Evolutionary conservation across 2,888 invertebrate species (phyloP).

Genomic region (Stratiomys singularior): DNA sequence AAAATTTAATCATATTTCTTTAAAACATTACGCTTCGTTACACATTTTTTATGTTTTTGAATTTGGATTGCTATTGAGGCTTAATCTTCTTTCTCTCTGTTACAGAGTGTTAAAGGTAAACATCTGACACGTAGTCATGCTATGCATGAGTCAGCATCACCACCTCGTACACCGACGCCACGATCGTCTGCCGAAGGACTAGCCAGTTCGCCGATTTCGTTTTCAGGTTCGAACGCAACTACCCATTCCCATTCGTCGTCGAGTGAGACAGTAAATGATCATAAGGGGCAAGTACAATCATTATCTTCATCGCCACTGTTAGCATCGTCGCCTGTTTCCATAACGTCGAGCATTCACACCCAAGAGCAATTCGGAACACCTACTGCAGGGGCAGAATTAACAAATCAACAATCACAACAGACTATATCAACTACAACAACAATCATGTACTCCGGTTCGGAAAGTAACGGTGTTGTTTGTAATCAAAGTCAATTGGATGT

Average conservation of each 20-base stretch:
- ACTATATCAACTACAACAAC: not conserved
- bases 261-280: slow-evolving; percentile 55
- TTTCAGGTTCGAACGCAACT: slow-evolving; percentile 46
- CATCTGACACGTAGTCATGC: slow-evolving; percentile 90
- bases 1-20: too few relatives aligned
- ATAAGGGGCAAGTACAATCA: slow-evolving; percentile 59
- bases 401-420: slow-evolving; percentile 59
- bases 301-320: slow-evolving; percentile 55
- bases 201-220: slow-evolving; percentile 52
- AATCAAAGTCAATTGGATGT: slow-evolving; percentile 60
- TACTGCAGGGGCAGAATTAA: slow-evolving; percentile 59
- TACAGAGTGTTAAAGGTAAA: slow-evolving; percentile 75
- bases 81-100: not conserved
- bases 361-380: slow-evolving; percentile 54
- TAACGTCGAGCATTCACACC: slow-evolving; percentile 49
- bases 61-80: too few relatives aligned
- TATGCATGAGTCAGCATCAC: slow-evolving; percentile 83
- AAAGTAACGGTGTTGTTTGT: slow-evolving; percentile 57
- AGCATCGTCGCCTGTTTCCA: slow-evolving; percentile 25
- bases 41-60: too few relatives aligned
- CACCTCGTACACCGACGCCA: slow-evolving; percentile 70
- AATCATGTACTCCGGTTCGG: slow-evolving; percentile 46
- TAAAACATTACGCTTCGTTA: too few relatives aligned
- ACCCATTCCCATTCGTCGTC: slow-evolving; percentile 53
- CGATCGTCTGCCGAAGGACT: slow-evolving; percentile 55